phyloP scores from a whole-genome alignment of 2,888 invertebrate species.

The Meliscaeva auricollis region DNA sequence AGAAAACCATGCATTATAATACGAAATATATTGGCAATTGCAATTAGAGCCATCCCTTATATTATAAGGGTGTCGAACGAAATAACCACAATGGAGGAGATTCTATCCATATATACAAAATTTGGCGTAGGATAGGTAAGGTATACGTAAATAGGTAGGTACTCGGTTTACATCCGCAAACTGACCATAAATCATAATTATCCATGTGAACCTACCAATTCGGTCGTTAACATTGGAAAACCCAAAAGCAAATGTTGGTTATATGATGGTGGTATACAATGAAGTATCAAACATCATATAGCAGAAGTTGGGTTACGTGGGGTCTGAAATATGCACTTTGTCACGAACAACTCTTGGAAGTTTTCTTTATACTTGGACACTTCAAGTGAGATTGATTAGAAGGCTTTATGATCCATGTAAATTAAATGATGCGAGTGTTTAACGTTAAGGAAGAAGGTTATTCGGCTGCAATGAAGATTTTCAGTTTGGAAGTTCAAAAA shows the following conservation, averaged over 20 bases:
- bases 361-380: no score
- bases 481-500: no score
- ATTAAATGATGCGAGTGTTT: no score
- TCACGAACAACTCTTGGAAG: no score
- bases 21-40: conserved; percentile 59
- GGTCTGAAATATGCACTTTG: background rate
- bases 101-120: background rate
- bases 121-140: background rate
- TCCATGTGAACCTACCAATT: conserved; percentile 63
- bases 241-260: conserved; percentile 10
- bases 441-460: no score
- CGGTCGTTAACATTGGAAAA: conserved; percentile 28
- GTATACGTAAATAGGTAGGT: conserved; percentile 22
- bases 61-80: conserved; percentile 56
- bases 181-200: conserved; percentile 74
- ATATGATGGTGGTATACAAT: background rate
- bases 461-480: no score
- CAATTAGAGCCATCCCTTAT: conserved; percentile 63
- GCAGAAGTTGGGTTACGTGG: background rate
- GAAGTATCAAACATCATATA: conserved; percentile 9
- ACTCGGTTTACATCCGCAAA: conserved; percentile 64
- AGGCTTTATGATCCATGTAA: no score
- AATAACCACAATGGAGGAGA: conserved; percentile 46
- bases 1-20: conserved; percentile 24
- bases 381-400: no score